Conservation (phyloP, 2,888 invertebrate species). For the Philhelius pedissequus region DNA sequence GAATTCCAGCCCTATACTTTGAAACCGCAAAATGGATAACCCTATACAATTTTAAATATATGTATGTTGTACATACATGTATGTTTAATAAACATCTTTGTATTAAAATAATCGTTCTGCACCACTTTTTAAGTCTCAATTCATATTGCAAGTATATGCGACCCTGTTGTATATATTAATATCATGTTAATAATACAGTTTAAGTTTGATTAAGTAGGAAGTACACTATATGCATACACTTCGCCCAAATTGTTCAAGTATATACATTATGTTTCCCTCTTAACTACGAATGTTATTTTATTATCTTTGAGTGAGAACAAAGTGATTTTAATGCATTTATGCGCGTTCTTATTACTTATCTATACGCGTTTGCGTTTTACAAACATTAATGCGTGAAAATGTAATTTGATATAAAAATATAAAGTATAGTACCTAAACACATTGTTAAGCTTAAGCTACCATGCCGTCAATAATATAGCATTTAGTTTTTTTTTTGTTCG, state of each 20-base stretch:
- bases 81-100: too few species aligned
- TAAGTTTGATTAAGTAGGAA: not conserved
- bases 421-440: too few species aligned
- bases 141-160: not conserved
- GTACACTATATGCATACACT: too few species aligned
- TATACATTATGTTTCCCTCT: not conserved
- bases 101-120: too few species aligned
- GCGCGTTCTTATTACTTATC: not conserved
- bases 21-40: too few species aligned
- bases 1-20: too few species aligned
- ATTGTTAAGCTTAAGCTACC: too few species aligned
- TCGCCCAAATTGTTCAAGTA: not conserved
- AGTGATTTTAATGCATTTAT: not conserved
- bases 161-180: not conserved
- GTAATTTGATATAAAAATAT: not conserved
- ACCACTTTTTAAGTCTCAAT: too few species aligned
- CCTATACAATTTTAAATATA: too few species aligned
- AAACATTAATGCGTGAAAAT: not conserved
- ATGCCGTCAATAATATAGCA: not conserved
- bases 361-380: not conserved
- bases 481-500: not conserved
- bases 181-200: not conserved
- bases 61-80: too few species aligned
- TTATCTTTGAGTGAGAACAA: not conserved
- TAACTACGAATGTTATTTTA: not conserved